These are phyloP conservation scores for Fregata magnificens DNA, from an alignment of 2,113 vertebrate species.

Conservation along the genomic window DNA sequence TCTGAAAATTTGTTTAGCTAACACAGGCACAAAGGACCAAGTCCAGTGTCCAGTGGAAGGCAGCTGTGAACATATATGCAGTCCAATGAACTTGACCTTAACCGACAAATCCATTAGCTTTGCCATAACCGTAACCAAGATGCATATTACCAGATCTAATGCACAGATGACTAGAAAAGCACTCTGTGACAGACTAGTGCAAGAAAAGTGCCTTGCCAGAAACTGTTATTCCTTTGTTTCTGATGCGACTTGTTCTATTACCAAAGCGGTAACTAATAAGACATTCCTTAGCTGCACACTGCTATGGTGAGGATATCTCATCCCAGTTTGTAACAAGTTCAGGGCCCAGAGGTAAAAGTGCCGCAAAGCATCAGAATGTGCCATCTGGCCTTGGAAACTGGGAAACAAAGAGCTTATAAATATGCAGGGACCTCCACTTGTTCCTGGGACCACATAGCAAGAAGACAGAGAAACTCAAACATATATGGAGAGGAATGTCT, in stretches of 20 bases:
- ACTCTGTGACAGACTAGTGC: neutral
- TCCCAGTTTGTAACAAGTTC: neutral
- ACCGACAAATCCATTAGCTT: neutral
- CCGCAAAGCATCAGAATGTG: neutral
- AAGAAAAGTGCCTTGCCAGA: neutral
- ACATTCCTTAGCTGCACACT: neutral
- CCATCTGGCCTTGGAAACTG: neutral
- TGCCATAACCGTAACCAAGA: neutral
- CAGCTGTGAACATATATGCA: neutral
- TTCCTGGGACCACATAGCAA: conserved; percentile 20
- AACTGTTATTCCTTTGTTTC: neutral
- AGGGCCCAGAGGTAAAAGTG: neutral
- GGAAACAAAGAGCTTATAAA: neutral
- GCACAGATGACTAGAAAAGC: neutral
- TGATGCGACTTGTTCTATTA: neutral
- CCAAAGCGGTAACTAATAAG: neutral
- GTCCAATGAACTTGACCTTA: neutral
- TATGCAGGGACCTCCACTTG: neutral
- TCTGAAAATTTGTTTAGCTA: neutral
- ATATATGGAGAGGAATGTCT: neutral
- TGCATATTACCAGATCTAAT: neutral
- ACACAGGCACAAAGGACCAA: neutral
- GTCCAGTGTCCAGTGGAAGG: neutral
- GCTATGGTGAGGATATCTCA: neutral
- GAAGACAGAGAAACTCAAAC: neutral